Base-by-base conservation (phyloP, 1,140 invertebrate species). In the Camponotus pennsylvanicus region DNA sequence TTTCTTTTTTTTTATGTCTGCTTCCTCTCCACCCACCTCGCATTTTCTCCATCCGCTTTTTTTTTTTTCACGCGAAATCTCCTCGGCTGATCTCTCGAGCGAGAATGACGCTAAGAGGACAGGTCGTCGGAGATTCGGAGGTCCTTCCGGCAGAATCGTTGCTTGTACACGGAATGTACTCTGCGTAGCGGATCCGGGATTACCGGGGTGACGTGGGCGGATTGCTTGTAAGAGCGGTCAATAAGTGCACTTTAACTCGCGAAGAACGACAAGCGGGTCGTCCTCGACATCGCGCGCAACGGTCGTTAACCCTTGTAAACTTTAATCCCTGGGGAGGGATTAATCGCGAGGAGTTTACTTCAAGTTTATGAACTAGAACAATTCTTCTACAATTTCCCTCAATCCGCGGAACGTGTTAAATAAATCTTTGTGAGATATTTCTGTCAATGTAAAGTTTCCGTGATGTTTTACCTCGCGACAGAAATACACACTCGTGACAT, bases 51-150 rank as follows among this genome's bases (percentile, higher is more conserved):
- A 11, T 40, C 11, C 3, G 8, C 9, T 40, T 59, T 61, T 61
- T 21, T 45, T 11, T 52, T 70, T 27, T 42, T 59, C 40, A 9
- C 71, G 8, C 59, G 71, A 52, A 76, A 78, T n/a, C 64, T 67
- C 73, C 49, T 34, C 57, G 64, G 52, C 64, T 86, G 77, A 86
- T 86, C 84, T 86, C 76, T 61, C 27, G 63, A 37, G 49, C 52
- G 84, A 75, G 79, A 70, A 82, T 69, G 76, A 86, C 76, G 66
- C 64, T 86, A 86, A 86, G 84, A 86, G 75, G 84, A 86, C 84
- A 86, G 84, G 63, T 86, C 64, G 82, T 67, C 82, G 49, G 59
- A 34, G 45, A 83, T 83, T 85, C 75, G 75, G 82, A 55, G 73
- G 66, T 64, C 82, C 63, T 85, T 64, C 73, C 82, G 21, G 69